These are phyloP conservation scores for Callyntrura sp. DNA, from an alignment of 2,888 invertebrate genomes.

Conservation along the genomic window DNA sequence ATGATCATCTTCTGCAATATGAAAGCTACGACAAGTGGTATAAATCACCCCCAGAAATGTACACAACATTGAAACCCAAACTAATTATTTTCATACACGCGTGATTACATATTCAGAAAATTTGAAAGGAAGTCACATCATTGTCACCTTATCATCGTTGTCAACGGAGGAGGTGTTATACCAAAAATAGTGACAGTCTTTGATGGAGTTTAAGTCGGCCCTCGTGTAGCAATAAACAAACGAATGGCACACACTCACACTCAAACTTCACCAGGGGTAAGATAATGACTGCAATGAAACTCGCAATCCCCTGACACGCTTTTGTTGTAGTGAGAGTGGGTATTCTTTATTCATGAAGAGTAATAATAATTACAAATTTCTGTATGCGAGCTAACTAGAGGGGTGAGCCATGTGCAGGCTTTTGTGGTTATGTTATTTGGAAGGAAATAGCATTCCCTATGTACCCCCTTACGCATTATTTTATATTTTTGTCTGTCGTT, in stretches of 20 bases:
- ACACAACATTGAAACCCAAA: background rate
- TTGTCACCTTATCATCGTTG: constrained; percentile 68
- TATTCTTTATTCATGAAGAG: background rate
- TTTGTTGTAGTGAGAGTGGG: background rate
- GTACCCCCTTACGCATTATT: background rate
- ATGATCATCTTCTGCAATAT: background rate
- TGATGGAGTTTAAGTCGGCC: background rate
- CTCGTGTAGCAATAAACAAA: background rate
- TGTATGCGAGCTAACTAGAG: background rate
- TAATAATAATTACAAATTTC: background rate
- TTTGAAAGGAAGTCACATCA: constrained; percentile 39
- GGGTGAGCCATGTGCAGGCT: background rate
- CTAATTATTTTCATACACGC: background rate
- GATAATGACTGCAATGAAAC: background rate
- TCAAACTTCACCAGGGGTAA: background rate
- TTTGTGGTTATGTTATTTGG: background rate
- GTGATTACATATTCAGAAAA: background rate
- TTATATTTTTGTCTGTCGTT: background rate
- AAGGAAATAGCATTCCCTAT: background rate
- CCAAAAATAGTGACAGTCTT: background rate
- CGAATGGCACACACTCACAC: background rate
- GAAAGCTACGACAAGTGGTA: background rate
- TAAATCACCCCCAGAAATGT: background rate
- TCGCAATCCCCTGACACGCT: background rate
- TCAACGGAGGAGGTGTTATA: constrained; percentile 25